Conservation (phyloP, 2,797 vertebrate species). For the Bucorvus abyssinicus region DNA sequence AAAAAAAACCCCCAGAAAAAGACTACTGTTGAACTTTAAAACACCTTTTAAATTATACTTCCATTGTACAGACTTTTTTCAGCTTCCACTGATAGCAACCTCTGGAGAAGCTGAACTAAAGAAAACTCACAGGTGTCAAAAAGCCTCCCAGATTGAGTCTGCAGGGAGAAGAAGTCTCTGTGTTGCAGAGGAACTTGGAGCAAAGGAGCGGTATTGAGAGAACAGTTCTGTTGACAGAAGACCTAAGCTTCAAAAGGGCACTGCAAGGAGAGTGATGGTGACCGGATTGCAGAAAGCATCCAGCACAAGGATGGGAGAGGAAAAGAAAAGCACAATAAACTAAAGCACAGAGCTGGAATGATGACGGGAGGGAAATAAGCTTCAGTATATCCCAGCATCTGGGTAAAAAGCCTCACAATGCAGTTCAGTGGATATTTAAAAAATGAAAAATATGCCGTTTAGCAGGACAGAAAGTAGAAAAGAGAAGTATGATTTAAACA, state of each 20-base stretch:
- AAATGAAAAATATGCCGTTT: background rate
- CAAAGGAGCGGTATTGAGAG: background rate
- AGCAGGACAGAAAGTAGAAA: background rate
- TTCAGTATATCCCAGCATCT: background rate
- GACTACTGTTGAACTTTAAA: background rate
- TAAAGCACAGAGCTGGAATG: background rate
- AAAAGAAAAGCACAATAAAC: background rate
- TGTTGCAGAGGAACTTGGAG: background rate
- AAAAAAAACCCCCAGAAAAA: background rate
- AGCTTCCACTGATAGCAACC: background rate
- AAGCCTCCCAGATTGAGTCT: background rate
- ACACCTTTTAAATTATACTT: background rate
- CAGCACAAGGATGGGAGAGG: background rate
- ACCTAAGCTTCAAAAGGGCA: background rate
- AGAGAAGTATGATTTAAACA: background rate
- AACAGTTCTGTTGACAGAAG: background rate
- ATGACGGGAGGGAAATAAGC: background rate
- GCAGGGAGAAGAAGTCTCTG: background rate
- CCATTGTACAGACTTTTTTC: background rate
- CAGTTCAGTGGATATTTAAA: background rate
- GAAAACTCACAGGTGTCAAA: background rate
- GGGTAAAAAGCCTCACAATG: background rate
- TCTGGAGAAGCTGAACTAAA: background rate
- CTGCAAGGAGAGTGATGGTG: background rate
- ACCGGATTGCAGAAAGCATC: background rate